phyloP scores from a whole-genome alignment of 2,113 vertebrate species.

The Choloepus hoffmanni region DNA sequence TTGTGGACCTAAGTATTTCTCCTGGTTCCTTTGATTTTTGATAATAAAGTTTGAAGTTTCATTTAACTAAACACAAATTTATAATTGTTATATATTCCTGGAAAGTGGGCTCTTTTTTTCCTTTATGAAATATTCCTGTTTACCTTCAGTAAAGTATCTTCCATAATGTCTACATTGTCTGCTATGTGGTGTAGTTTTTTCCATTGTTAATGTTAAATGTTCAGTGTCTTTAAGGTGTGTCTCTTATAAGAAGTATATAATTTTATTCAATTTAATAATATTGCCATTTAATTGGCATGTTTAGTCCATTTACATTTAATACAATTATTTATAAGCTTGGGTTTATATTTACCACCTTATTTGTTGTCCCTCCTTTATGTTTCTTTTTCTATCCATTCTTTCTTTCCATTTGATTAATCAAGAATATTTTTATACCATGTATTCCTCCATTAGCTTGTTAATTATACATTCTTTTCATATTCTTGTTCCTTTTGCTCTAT shows the following conservation, averaged over 20 bases:
- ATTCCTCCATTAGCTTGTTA: neutral
- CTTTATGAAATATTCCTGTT: neutral
- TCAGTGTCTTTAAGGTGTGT: neutral
- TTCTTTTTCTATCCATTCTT: neutral
- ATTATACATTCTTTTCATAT: neutral
- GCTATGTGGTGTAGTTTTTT: neutral
- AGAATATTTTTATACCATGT: neutral
- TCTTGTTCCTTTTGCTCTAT: neutral
- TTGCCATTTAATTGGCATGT: neutral
- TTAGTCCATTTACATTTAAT: neutral
- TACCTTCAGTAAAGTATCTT: neutral
- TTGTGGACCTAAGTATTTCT: neutral
- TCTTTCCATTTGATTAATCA: neutral
- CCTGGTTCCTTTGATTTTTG: neutral
- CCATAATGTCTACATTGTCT: neutral
- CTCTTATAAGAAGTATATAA: neutral
- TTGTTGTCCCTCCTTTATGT: neutral
- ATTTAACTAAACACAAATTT: neutral
- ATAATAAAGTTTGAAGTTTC: neutral
- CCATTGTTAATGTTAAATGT: neutral
- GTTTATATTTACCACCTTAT: neutral
- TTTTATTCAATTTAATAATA: neutral
- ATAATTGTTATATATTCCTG: neutral
- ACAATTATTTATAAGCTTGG: neutral
- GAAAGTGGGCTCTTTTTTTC: neutral